Base-by-base conservation (phyloP, 92 coral and sea anemone species). In the Palythoa grandiflora region DNA sequence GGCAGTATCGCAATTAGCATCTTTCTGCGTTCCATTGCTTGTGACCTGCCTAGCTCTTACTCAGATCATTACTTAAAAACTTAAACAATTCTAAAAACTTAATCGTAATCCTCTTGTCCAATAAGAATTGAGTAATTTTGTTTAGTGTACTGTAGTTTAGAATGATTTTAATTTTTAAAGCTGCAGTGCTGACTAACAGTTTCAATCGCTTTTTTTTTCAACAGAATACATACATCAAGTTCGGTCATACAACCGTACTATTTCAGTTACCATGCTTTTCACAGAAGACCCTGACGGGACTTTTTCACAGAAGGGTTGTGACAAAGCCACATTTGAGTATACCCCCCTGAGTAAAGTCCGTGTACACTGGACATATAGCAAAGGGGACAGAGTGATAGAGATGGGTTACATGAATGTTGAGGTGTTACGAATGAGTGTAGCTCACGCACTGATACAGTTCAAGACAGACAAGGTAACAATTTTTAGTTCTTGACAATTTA, bases 341-440 rank as follows among this genome's bases (percentile, higher is more conserved):
- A 93, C 94, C 72, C 92, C 98, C 17, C 92, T 97, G 77, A 96
- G 96, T 59, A 91, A 94, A 12, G 89, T 97, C n/a, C 88, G 38
- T 44, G 99, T 97, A 15, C 99, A 97, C 65, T 97, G 99, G 99
- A 97, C 98, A 2, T 97, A 97, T 93, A 93, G 94, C 53, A 97
- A 97, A 79, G 99, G 99, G 1, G 99, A 97, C 76, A 89, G 44
- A n/a, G 72, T 80, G 16, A 95, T 97, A 48, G 99, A 97, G 80
- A 97, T 97, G 99, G 99, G 99, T 0, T 97, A 95, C 90, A 91
- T 97, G 93, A 97, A 97, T 68, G 77, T 97, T 9, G 98, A 97
- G 79, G 66, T 89, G 47, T 68, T 95, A 47, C 89, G 98, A 65
- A 77, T 87, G 53, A 94, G 96, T 76, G 78, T 97, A 10, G 63